These are phyloP conservation scores for Arizona elegans DNA, from an alignment of 2,113 vertebrate genomes.

Conservation along the genomic window DNA sequence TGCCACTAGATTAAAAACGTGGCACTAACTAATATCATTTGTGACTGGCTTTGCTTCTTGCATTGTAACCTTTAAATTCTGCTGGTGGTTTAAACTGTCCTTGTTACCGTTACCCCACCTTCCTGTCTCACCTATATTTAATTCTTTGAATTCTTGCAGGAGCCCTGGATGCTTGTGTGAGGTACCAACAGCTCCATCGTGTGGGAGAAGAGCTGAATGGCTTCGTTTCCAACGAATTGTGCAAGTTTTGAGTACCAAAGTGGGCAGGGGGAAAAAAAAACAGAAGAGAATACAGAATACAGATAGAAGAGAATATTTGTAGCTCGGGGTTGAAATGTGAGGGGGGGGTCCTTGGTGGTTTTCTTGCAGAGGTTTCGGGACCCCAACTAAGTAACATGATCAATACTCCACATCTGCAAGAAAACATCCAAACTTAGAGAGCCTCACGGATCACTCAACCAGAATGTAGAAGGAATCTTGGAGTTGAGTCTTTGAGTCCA, in stretches of 20 bases:
- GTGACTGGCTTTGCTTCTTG: neutral
- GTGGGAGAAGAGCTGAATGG: neutral
- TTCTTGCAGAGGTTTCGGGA: too few species aligned
- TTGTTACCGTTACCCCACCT: too few species aligned
- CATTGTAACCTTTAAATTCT: neutral
- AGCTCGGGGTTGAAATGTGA: neutral
- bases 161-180: neutral
- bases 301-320: neutral
- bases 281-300: neutral
- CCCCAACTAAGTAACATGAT: too few species aligned
- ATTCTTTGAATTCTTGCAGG: neutral
- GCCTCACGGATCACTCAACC: too few species aligned
- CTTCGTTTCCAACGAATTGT: neutral
- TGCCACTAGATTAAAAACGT: neutral
- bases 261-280: neutral
- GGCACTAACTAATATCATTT: neutral
- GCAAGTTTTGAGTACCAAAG: neutral
- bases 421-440: too few species aligned
- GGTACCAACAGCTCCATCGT: slow-evolving; percentile 12
- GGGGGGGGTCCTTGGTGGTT: too few species aligned
- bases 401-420: too few species aligned
- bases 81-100: neutral
- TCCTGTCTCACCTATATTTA: neutral
- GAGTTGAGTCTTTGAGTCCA: too few species aligned
- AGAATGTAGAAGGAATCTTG: too few species aligned